Conservation (phyloP, 2,888 invertebrate species). For the Ectemnius continuus region DNA sequence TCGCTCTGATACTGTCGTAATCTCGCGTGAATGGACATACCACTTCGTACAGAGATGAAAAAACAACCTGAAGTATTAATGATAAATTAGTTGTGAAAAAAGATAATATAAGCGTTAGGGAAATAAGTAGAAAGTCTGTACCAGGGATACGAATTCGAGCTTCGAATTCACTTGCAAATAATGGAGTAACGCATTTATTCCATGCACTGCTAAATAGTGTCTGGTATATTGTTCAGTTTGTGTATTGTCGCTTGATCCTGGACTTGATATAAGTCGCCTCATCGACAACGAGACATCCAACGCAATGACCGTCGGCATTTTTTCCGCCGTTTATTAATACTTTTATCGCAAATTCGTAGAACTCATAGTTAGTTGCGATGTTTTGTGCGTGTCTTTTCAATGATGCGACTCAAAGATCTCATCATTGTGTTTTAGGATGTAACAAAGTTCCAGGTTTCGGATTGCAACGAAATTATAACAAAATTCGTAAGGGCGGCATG, state of each 20-base stretch:
- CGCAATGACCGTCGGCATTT: constrained; percentile 87
- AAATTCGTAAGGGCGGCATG: too few relatives aligned
- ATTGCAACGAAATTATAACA: too few relatives aligned
- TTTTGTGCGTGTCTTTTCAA: too few relatives aligned
- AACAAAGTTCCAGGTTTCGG: too few relatives aligned
- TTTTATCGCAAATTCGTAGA: too few relatives aligned
- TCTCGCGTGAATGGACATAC: constrained; percentile 93
- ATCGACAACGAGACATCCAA: constrained; percentile 87
- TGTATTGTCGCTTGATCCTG: constrained; percentile 75
- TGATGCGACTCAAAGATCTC: too few relatives aligned
- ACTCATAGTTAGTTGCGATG: too few relatives aligned
- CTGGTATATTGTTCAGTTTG: constrained; percentile 80
- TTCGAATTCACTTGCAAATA: constrained; percentile 83
- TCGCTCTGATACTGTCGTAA: constrained; percentile 87
- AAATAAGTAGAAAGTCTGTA: constrained; percentile 74
- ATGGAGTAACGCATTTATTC: constrained; percentile 84
- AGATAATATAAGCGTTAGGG: background rate
- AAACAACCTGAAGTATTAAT: constrained; percentile 75
- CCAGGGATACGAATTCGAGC: constrained; percentile 86
- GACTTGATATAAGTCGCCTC: constrained; percentile 81
- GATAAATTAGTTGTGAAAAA: background rate
- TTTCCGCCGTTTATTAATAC: constrained; percentile 26
- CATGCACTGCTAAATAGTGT: constrained; percentile 83
- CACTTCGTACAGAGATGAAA: constrained; percentile 81
- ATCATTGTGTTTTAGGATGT: too few relatives aligned